Percentiles rank a stretch among this genome's conserved stretches.
These are phyloP conservation scores for Liposcelis brunnea DNA, from an alignment of 2,888 invertebrate species.

Conservation along the genomic window DNA sequence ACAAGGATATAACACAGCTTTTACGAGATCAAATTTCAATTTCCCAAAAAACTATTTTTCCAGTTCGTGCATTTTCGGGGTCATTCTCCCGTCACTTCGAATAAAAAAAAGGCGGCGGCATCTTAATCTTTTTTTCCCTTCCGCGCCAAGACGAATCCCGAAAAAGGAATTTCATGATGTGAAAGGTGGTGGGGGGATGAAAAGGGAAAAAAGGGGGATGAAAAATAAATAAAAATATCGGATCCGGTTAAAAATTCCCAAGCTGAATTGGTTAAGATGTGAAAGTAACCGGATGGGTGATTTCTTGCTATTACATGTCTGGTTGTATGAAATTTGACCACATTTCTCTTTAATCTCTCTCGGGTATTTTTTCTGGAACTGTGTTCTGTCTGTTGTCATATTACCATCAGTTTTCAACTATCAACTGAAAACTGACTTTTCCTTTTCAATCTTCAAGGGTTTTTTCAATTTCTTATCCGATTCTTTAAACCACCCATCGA, in stretches of 20 bases:
- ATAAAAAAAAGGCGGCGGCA: too few relatives aligned
- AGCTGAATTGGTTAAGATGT: too few relatives aligned
- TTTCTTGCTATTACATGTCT: neutral
- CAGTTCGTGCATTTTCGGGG: constrained; percentile 2
- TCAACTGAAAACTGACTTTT: constrained; percentile 1
- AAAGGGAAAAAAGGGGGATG: too few relatives aligned
- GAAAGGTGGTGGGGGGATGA: too few relatives aligned
- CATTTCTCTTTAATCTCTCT: constrained; percentile 1
- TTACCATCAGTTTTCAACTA: constrained; percentile 4
- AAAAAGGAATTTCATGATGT: too few relatives aligned
- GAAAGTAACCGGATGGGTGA: too few relatives aligned
- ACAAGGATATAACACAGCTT: constrained; percentile 7
- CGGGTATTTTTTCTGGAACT: constrained; percentile 8
- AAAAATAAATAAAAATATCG: too few relatives aligned
- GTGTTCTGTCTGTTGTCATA: constrained; percentile 7
- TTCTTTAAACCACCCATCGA: neutral
- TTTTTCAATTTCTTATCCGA: neutral
- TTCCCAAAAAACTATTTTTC: neutral
- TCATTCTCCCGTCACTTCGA: neutral
- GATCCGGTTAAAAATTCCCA: too few relatives aligned
- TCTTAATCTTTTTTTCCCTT: too few relatives aligned
- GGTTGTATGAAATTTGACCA: constrained; percentile 7
- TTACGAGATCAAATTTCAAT: constrained; percentile 9
- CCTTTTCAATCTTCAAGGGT: constrained; percentile 1
- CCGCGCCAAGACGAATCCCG: too few relatives aligned